Conservation (phyloP, 2,888 invertebrate species). For the Empis stercorea region DNA sequence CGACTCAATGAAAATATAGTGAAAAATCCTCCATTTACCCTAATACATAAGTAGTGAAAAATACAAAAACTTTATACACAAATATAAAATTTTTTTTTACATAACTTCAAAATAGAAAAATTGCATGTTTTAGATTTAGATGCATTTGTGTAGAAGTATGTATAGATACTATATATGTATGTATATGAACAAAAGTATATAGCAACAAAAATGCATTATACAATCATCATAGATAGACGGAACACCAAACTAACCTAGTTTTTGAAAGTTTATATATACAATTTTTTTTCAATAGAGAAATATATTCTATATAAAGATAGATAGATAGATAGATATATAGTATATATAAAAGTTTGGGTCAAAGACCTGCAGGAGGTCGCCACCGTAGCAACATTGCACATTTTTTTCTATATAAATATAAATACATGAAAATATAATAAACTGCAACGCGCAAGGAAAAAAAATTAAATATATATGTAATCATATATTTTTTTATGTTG, state of each 20-base stretch:
- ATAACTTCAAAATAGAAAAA: no score
- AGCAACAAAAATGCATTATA: background rate
- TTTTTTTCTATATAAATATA: no score
- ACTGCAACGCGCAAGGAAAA: background rate
- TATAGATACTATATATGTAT: no score
- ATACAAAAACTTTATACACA: no score
- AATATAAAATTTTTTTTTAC: no score
- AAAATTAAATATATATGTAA: background rate
- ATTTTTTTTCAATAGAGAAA: background rate
- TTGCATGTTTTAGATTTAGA: no score
- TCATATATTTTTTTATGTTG: background rate
- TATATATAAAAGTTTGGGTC: conserved; percentile 22
- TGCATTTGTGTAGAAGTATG: no score
- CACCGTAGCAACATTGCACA: conserved; percentile 14
- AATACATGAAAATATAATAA: background rate
- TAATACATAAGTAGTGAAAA: no score
- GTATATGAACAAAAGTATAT: no score
- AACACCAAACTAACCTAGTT: conserved; percentile 3
- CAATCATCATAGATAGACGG: background rate
- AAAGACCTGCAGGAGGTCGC: conserved; percentile 37
- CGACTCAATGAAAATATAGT: no score
- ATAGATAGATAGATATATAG: no score
- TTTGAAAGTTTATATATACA: background rate
- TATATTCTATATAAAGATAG: background rate
- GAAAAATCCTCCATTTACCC: no score